Base-by-base conservation (phyloP, 2,797 vertebrate species). In the Acanthurus tractus region DNA sequence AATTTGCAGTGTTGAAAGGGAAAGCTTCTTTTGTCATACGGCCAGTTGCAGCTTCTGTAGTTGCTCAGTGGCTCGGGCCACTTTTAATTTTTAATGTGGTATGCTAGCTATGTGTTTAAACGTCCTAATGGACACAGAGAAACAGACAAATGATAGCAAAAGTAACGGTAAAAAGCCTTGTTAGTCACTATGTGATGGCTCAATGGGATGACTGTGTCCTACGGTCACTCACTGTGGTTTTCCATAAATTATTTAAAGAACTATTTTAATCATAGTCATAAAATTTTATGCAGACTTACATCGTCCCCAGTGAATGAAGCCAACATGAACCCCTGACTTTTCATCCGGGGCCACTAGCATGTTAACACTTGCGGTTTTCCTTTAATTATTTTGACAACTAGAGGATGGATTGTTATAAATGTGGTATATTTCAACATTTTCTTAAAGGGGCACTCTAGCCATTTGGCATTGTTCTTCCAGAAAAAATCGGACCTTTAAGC, bases 31-130 rank as follows among this genome's bases (percentile, higher is more conserved):
- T 76, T 87, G 73, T 87, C 74, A 72, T 4, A 3, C 0, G 11
- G 77, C 62, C 88, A 84, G 54, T 82, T 75, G 66, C 62, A 78
- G 45, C 40, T n/a, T 50, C 15, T 38, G 56, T 46, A 49, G 49
- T 44, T 64, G 61, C 76, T 34, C 29, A 3, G 29, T 34, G 29
- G 77, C 34, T 22, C 23, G 22, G 40, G 59, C 40, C 36, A 44
- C 2, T 22, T 45, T 66, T 25, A 25, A 7, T 25, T 63, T 55
- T 49, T 22, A 55, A 17, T 20, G 25, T 36, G 46, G 9, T 38
- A 13, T 15, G 10, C 48, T 13, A 20, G 36, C 48, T 53, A 15
- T 36, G 23, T 25, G 17, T 70, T 71, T 56, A 48, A 68, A 61
- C 64, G 23, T 69, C 36, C 20, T 8, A 65, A 58, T 36, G 55